Evolutionary conservation across 2,888 invertebrate species (phyloP).

Genomic region (Megalurothrips usitatus): DNA sequence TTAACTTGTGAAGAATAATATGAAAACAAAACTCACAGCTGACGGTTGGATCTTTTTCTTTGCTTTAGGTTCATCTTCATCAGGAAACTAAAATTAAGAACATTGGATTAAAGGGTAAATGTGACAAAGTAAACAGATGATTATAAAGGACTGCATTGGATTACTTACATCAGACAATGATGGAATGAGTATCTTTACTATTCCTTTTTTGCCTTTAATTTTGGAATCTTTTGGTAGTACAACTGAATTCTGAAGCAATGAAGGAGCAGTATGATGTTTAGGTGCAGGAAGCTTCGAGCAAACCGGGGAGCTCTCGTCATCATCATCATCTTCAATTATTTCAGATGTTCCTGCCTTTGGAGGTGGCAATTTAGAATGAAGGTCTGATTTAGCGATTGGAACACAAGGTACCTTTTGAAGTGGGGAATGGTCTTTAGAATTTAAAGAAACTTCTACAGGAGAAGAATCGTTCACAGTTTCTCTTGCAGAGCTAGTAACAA

Average conservation of each 20-base stretch:
- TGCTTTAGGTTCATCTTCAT: conserved; percentile 38
- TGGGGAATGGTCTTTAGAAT: conserved; percentile 38
- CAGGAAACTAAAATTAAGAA: conserved; percentile 31
- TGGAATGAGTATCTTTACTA: conserved; percentile 64
- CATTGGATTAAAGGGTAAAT: conserved; percentile 22
- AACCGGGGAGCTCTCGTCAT: background rate
- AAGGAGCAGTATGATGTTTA: conserved; percentile 34
- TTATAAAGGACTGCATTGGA: conserved; percentile 28
- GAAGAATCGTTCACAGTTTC: conserved; percentile 35
- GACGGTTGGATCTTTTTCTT: conserved; percentile 49
- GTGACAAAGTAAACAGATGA: conserved; percentile 28
- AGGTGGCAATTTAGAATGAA: background rate
- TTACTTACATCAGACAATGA: conserved; percentile 58
- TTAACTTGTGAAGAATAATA: background rate
- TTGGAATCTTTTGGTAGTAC: conserved; percentile 36
- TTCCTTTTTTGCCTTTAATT: conserved; percentile 44
- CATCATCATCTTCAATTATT: conserved; percentile 30
- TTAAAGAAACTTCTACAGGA: background rate
- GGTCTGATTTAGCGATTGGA: background rate
- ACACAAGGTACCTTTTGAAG: background rate
- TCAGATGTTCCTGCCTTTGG: background rate
- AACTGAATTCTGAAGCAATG: conserved; percentile 43
- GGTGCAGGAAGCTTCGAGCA: background rate
- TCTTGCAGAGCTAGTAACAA: conserved; percentile 44
- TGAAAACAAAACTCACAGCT: conserved; percentile 47